Base-by-base conservation (phyloP, 2,888 invertebrate species). In the Thecocarcelia acutangulata region DNA sequence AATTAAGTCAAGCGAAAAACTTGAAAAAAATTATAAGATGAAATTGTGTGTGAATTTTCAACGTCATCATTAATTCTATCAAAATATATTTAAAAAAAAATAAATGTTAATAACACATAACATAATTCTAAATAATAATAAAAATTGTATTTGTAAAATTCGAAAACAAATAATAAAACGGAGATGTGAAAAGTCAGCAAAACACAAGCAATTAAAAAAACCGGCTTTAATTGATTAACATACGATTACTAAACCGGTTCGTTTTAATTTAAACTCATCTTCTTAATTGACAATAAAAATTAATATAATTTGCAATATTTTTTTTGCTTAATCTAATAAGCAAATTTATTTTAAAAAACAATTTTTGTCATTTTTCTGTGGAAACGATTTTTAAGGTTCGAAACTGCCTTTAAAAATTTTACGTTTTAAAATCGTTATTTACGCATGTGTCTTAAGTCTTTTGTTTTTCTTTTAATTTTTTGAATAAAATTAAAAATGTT, bases 371-470 rank as follows among this genome's bases (percentile, higher is more conserved):
- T 13, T 15, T 2, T 24, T 4, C 3, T 21, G 24, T 6, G 0
- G 19, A n/a, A n/a, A 1, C 3, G 0, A n/a, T 52, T 21, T 52
- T 19, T 40, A 17, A 21, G 21, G 9, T 17, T 6, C 6, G 21
- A 17, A n/a, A 17, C 24, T 61, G 24, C 46, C 2, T 8, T 17
- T 2, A 63, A 33, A 13, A 44, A 15, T 19, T 58, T 6, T 6
- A 8, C 8, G 15, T 19, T 50, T 40, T 63, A 5, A 21, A 33
- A 46, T 12, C 17, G 28, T 54, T 37, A 1, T 21, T 48, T 64
- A 11, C 12, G 73, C 37, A 17, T 74, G 74, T 74, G 69, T 70
- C 74, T 74, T 78, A 59, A 78, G 74, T 78, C 78, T 78, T 82
- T 82, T 58, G 81, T 56, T 73, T 81, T 54, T 0, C 0, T 33